Evolutionary conservation across 2,888 invertebrate species (phyloP).

Genomic region (Platycheirus albimanus): DNA sequence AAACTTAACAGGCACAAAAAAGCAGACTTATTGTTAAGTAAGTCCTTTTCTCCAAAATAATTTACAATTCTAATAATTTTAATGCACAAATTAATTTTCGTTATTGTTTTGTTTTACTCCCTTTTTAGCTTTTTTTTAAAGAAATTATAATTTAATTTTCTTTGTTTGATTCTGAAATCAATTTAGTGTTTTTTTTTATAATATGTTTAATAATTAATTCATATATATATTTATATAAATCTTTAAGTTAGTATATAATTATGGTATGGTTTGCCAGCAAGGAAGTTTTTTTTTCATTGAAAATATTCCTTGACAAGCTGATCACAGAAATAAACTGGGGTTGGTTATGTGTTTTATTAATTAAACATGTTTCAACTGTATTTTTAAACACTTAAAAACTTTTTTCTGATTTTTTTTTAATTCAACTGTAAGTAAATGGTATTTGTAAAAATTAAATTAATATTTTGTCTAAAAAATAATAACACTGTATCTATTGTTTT

Average conservation of each 20-base stretch:
- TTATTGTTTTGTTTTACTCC: conserved; percentile 25
- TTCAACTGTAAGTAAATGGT: conserved; percentile 75
- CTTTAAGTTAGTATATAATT: conserved; percentile 72
- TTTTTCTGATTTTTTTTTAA: conserved; percentile 50
- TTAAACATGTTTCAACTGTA: conserved; percentile 54
- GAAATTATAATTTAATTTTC: conserved; percentile 34
- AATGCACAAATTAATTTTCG: conserved; percentile 17
- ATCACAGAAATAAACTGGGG: conserved; percentile 81
- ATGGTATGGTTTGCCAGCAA: conserved; percentile 71
- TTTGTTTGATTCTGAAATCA: conserved; percentile 55
- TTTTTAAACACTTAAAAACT: conserved; percentile 47
- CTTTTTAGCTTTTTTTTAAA: conserved; percentile 40
- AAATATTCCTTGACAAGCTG: conserved; percentile 69
- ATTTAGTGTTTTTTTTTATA: conserved; percentile 60
- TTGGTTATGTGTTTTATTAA: conserved; percentile 60
- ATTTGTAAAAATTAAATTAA: conserved; percentile 74
- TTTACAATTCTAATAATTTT: conserved; percentile 30
- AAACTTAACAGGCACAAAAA: conserved; percentile 57
- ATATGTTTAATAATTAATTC: conserved; percentile 66
- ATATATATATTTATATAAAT: conserved; percentile 55
- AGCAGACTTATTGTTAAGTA: too few species aligned
- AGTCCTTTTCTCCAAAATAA: conserved; percentile 14
- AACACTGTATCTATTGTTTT: conserved; percentile 65
- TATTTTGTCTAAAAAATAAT: conserved; percentile 70
- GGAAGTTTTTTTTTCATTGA: conserved; percentile 49